Conservation (phyloP, 2,888 invertebrate species). For the Drosophila planitibia region DNA sequence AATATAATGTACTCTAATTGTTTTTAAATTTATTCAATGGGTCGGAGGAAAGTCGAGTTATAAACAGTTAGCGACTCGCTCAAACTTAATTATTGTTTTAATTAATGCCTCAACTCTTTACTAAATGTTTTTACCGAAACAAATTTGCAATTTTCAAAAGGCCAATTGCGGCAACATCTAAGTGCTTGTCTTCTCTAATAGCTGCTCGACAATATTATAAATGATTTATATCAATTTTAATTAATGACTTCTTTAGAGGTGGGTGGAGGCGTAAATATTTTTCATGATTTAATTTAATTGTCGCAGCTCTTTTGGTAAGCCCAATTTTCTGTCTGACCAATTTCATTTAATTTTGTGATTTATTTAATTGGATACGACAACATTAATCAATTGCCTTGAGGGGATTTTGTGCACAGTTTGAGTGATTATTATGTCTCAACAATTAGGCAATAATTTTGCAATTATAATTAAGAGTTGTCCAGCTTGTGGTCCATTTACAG, state of each 20-base stretch:
- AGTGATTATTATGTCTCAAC: constrained; percentile 28
- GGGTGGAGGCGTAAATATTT: constrained; percentile 1
- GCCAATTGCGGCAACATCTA: constrained; percentile 38
- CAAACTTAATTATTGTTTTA: constrained; percentile 50
- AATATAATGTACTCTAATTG: constrained; percentile 56
- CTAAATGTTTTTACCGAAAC: constrained; percentile 32
- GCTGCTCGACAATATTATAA: constrained; percentile 34
- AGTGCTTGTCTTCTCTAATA: constrained; percentile 19
- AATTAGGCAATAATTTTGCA: constrained; percentile 50
- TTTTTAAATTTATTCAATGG: constrained; percentile 60
- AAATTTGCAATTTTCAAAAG: constrained; percentile 20
- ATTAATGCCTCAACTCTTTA: constrained; percentile 24
- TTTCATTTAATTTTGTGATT: constrained; percentile 28
- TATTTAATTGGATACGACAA: constrained; percentile 54
- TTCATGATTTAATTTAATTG: constrained; percentile 29
- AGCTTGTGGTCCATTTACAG: constrained; percentile 19
- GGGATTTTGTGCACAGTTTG: constrained; percentile 27
- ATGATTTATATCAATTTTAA: constrained; percentile 52
- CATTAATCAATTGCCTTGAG: constrained; percentile 66
- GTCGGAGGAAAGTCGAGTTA: constrained; percentile 52
- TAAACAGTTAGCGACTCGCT: constrained; percentile 22
- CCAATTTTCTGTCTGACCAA: constrained; percentile 27
- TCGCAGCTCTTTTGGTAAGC: constrained; percentile 24
- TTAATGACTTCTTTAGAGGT: constrained; percentile 39
- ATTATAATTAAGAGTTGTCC: constrained; percentile 27